Evolutionary conservation across 1,140 invertebrate genomes (phyloP), one percentile per base, ranked within the genome.

Genomic region (Caenorhabditis brenneri): DNA sequence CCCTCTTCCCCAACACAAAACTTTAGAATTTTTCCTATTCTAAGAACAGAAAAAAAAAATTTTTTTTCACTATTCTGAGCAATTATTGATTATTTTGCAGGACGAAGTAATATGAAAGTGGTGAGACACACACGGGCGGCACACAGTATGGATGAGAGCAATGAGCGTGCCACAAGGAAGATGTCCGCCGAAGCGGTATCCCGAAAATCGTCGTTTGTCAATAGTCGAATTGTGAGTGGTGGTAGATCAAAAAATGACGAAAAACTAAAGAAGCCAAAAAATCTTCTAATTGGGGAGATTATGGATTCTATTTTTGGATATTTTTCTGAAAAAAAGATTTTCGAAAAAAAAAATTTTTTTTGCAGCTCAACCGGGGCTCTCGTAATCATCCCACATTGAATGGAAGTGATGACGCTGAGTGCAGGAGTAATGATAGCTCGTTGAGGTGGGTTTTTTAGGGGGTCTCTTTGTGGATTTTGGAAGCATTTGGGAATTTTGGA

Each of bases 121-220:
- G 81, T 58, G 31, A 27, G 81, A 31, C 81, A 82, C 48, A 65
- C 81, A 22, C 58, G 81, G 16, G 60, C 81, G 9, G 33, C 81
- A 51, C 46, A 46, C 60, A 65, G 55, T 24, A 82, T 82, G 81
- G 81, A 82, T 42, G 82, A 83, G 42, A 36, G 48, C 22, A 53
- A 65, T 27, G 69, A 79, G 10, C 39, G 82, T 48, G 58, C 82
- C 6, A 53, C 69, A 9, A 29, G 84, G 24, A 86, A 86, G 49
- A 86, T 86, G 84, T 80, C 69, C 46, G 84, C 84, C 1, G 84
- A 86, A 36, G 81, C 84, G 0, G 82, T 86, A 5, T 80, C 69
- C 0, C 55, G 84, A 42, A 86, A 86, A 51, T 83, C 81, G 0
- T 86, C 84, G 24, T 86, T 86, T 53, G 81, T 74, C 24, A 86